A percentile compares a stretch with the other conserved stretches of the same genome.
These are phyloP conservation scores for Gobius niger DNA, from an alignment of 2,113 vertebrate species.

Conservation along the genomic window DNA sequence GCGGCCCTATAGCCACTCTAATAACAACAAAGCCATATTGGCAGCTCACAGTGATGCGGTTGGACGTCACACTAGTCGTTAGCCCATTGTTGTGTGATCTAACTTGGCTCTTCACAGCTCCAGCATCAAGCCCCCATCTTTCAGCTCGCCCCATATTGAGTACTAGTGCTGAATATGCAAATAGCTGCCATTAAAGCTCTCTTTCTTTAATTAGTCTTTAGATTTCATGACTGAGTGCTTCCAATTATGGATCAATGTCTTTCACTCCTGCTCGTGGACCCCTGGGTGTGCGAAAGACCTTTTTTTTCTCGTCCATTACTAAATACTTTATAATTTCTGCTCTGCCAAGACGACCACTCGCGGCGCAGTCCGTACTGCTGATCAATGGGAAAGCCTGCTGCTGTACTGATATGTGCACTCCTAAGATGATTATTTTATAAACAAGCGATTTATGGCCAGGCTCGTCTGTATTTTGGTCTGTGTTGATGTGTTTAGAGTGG, in stretches of 20 bases:
- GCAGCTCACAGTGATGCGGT: conserved; percentile 12
- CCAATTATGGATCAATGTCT: conserved; percentile 81
- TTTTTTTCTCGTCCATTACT: conserved; percentile 43
- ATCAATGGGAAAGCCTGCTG: conserved; percentile 51
- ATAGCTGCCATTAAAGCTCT: conserved; percentile 68
- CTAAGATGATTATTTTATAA: conserved; percentile 12
- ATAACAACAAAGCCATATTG: neutral
- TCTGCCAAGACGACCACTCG: conserved; percentile 37
- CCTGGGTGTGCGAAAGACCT: conserved; percentile 42
- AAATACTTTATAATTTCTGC: conserved; percentile 63
- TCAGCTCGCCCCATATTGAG: conserved; percentile 41
- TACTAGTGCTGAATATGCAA: conserved; percentile 66
- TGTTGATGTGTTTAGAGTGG: conserved; percentile 11
- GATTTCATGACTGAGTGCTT: conserved; percentile 76
- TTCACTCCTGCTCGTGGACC: conserved; percentile 66
- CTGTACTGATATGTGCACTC: conserved; percentile 22
- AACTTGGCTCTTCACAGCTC: conserved; percentile 24
- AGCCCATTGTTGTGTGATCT: conserved; percentile 36
- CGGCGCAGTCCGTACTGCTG: conserved; percentile 43
- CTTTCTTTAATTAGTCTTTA: conserved; percentile 78
- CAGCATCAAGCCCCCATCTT: conserved; percentile 37
- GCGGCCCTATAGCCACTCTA: conserved; percentile 1
- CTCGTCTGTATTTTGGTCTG: conserved; percentile 12
- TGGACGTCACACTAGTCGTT: conserved; percentile 21
- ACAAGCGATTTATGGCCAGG: conserved; percentile 20